These are phyloP conservation scores for Varecia variegata DNA, from an alignment of 2,797 vertebrate species.

Conservation along the genomic window DNA sequence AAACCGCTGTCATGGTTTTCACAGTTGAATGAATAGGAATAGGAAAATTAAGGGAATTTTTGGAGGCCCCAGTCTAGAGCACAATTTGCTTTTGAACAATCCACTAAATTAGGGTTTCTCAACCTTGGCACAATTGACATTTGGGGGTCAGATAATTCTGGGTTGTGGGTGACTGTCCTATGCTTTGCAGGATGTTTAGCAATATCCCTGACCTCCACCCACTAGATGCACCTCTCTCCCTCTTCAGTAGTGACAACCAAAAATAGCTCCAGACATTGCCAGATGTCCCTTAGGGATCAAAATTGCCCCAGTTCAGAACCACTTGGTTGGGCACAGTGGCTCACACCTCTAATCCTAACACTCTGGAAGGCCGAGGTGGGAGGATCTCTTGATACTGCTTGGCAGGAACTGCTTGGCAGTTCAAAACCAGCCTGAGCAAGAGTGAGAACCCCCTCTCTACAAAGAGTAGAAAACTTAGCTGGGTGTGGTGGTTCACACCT, in stretches of 20 bases:
- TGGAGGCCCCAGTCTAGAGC: background rate
- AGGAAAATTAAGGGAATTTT: background rate
- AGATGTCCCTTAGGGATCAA: background rate
- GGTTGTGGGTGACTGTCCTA: background rate
- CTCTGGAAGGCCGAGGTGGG: too few species aligned
- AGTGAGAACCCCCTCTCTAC: too few species aligned
- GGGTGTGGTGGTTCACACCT: too few species aligned
- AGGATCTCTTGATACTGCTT: too few species aligned
- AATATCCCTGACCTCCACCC: background rate
- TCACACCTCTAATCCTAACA: too few species aligned
- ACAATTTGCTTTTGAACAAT: background rate
- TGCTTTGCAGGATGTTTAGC: background rate
- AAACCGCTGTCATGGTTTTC: background rate
- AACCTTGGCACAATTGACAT: background rate
- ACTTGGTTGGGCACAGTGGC: too few species aligned
- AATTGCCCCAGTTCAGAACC: background rate
- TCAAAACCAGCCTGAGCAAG: too few species aligned
- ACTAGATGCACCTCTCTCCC: background rate
- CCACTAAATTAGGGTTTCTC: background rate
- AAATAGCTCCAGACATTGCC: background rate
- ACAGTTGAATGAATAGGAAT: background rate
- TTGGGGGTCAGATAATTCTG: background rate
- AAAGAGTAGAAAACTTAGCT: too few species aligned
- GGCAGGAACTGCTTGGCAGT: too few species aligned
- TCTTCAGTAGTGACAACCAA: background rate